Evolutionary conservation across 2,888 invertebrate species (phyloP).

Genomic region (Anagyrus pseudococci): DNA sequence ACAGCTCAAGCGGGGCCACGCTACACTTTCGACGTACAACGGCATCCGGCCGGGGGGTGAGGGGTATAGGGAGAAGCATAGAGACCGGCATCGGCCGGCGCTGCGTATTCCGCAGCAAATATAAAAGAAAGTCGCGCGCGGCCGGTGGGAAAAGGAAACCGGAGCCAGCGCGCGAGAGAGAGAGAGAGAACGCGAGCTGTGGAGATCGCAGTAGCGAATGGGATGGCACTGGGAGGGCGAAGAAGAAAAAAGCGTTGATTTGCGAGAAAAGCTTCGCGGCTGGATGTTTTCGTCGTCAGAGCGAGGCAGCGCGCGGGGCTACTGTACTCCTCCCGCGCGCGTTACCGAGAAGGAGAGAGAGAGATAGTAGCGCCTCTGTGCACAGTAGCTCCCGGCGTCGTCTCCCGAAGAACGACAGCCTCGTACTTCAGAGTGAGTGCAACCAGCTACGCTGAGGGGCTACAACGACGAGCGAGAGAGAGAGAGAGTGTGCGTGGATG

Average conservation of each 20-base stretch:
- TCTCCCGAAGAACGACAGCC: constrained; percentile 16
- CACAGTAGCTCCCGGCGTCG: neutral
- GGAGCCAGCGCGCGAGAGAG: neutral
- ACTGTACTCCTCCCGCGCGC: neutral
- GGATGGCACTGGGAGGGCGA: too few species aligned
- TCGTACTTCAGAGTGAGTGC: constrained; percentile 26
- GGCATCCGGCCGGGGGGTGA: too few species aligned
- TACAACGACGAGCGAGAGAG: too few species aligned
- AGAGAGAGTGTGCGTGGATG: constrained; percentile 7
- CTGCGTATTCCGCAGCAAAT: constrained; percentile 8
- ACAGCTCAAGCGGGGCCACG: constrained; percentile 9
- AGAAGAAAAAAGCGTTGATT: constrained; percentile 30
- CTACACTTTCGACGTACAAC: constrained; percentile 23
- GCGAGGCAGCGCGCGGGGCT: too few species aligned
- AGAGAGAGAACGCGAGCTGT: constrained; percentile 6
- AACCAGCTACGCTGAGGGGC: too few species aligned
- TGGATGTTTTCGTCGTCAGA: constrained; percentile 32
- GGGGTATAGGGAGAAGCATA: too few species aligned
- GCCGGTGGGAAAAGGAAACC: neutral
- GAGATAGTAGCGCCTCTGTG: constrained; percentile 8
- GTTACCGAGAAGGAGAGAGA: too few species aligned
- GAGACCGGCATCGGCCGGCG: neutral
- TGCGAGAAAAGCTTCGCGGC: constrained; percentile 22
- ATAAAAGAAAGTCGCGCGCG: constrained; percentile 24
- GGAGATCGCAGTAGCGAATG: too few species aligned